phyloP scores from a whole-genome alignment of 1,140 invertebrate genomes.

The Druon quercuslanigerum region DNA sequence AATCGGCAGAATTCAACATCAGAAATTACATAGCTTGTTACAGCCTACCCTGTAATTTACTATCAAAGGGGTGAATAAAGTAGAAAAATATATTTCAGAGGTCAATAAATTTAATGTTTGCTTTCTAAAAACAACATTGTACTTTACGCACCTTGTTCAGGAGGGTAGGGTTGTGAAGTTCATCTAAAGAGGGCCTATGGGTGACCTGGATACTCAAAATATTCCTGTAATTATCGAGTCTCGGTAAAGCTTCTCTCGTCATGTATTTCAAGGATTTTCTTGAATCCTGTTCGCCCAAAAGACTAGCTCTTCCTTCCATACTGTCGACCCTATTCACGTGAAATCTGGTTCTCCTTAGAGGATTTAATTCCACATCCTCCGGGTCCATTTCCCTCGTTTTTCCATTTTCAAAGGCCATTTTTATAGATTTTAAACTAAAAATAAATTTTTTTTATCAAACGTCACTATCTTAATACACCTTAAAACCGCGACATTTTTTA shows the following conservation, averaged over 20 bases:
- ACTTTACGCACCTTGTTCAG: slow-evolving; percentile 82
- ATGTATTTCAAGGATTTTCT: slow-evolving; percentile 82
- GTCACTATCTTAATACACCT: no score
- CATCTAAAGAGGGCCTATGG: slow-evolving; percentile 92
- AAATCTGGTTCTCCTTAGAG: slow-evolving; percentile 74
- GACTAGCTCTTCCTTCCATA: slow-evolving; percentile 69
- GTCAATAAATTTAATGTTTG: no score
- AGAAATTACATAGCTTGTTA: no score
- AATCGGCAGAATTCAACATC: no score
- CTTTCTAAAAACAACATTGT: background rate
- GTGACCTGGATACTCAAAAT: slow-evolving; percentile 93
- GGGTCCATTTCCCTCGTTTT: slow-evolving; percentile 57
- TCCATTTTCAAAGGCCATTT: slow-evolving; percentile 69
- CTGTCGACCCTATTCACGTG: slow-evolving; percentile 79
- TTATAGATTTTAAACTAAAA: slow-evolving; percentile 25
- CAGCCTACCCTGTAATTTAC: no score
- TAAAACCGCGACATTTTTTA: no score
- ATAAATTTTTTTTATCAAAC: background rate
- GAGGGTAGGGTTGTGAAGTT: slow-evolving; percentile 91
- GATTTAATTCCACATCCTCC: slow-evolving; percentile 68
- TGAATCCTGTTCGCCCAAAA: slow-evolving; percentile 71
- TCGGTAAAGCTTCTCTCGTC: slow-evolving; percentile 92
- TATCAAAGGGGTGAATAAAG: no score
- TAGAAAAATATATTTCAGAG: no score
- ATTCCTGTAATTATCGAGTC: slow-evolving; percentile 95